Evolutionary conservation across 2,113 vertebrate species (phyloP), one percentile per base, ranked within the genome.

Genomic region (Clarias magur): DNA sequence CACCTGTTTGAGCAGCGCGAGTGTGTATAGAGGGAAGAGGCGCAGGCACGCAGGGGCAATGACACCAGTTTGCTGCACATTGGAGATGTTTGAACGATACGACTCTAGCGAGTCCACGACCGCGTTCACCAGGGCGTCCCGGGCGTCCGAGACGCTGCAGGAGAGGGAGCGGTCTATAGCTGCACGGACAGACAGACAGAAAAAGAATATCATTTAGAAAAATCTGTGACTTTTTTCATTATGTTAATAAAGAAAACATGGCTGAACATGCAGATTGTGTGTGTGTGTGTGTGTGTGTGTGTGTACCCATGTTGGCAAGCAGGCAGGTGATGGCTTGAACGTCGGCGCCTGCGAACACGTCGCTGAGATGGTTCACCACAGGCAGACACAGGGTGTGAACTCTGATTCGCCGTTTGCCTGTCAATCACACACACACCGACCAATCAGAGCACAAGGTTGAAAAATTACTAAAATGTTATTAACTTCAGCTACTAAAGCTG

Each of bases 331-430:
- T 93, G 17, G 98, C 98, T 91, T 99, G 98, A 21, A 98, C 96
- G 19, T 99, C 98, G 0, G 97, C 98, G 76, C 98, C 98, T 0
- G 97, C 96, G 25, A 97, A 99, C 13, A 99, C 96, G 21, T 99
- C 98, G 59, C 95, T 93, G 88, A 99, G 92, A 7, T 98, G 97
- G 90, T 85, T 98, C 25, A 99, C 98, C 82, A 99, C 97, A 0
- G 98, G 98, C 93, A 99, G 94, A 92, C 98, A 99, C 75, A 99
- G 95, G 0, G 98, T 99, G 80, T 99, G 98, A 60, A 99, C 98
- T 80, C 98, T 90, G 91, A 99, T 99, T 25, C 98, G 94, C 82
- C 98, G 95, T 83, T 99, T 98, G 73, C 98, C 98, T 99, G 84
- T 19, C 60, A 88, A 25, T 5, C 85, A 88, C 82, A 72, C 0